Evolutionary conservation across 2,113 vertebrate species (phyloP).

Genomic region (Myotis lucifugus): DNA sequence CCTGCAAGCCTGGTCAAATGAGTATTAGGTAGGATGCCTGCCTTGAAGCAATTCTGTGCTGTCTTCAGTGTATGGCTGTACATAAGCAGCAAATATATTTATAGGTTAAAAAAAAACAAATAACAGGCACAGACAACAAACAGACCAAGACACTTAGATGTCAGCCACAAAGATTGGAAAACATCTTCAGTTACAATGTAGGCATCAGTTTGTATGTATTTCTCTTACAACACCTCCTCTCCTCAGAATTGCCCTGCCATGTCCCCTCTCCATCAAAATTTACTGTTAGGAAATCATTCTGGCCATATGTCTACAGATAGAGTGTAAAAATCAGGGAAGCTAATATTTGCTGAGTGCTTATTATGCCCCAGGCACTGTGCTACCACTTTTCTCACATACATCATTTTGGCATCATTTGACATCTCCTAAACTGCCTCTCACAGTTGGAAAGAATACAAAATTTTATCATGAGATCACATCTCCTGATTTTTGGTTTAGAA

Average conservation of each 20-base stretch:
- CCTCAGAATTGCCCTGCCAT: neutral
- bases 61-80: neutral
- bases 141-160: neutral
- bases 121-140: neutral
- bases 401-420: neutral
- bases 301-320: neutral
- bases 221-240: neutral
- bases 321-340: neutral
- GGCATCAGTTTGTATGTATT: neutral
- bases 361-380: neutral
- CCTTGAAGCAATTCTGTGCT: neutral
- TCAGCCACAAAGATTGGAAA: fast-evolving
- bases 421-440: neutral
- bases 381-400: neutral
- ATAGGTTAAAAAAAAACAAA: neutral
- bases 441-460: neutral
- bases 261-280: neutral
- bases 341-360: neutral
- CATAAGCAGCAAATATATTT: neutral
- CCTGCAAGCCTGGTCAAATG: neutral
- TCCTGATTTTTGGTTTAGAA: neutral
- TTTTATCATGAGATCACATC: neutral
- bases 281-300: neutral
- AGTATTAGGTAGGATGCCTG: neutral
- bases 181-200: neutral